Base-by-base conservation (phyloP, 2,797 vertebrate genomes). In the Sebastiscus tertius region DNA sequence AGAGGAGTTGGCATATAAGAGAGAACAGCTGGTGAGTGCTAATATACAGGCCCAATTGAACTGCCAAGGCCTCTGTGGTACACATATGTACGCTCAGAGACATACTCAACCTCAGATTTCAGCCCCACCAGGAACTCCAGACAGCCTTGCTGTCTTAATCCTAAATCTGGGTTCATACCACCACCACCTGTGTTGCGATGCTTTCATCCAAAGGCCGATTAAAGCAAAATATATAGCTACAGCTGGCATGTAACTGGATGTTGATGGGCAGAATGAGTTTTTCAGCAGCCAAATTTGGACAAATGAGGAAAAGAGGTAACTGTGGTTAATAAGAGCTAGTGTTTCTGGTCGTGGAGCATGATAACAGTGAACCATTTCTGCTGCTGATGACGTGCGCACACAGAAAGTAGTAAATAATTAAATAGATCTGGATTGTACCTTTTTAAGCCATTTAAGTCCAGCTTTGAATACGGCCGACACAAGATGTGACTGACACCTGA, bases 11-110 rank as follows among this genome's bases (percentile, higher is more conserved):
- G 90, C 88, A 83, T 89, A 74, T 79, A 82, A 67, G 59, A 80
- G 76, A 75, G 85, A 92, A 93, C 93, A 94, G 90, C 92, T 94
- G 93, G 83, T 82, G 75, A 67, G 87, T 74, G 86, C 83, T 87
- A 85, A 92, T 89, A 85, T 84, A 84, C 75, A 58, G 69, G 64
- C 87, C 79, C 80, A 66, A 52, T 16, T 87, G 87, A 81, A 86
- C 75, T 79, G 82, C 71, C 72, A 76, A 76, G 68, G 84, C 82
- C 89, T 87, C 86, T 62, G 72, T 77, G 72, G 83, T 59, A 64
- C 86, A 79, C 81, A 75, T 11, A 73, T 83, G 68, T 75, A 75
- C 52, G 52, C 86, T 56, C 70, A 49, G 61, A 80, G 69, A 87
- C 66, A 61, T 29, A n/a, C 79, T 68, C 60, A 81, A 69, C 79